Conservation (phyloP, 2,797 vertebrate genomes). For the Tadarida brasiliensis region DNA sequence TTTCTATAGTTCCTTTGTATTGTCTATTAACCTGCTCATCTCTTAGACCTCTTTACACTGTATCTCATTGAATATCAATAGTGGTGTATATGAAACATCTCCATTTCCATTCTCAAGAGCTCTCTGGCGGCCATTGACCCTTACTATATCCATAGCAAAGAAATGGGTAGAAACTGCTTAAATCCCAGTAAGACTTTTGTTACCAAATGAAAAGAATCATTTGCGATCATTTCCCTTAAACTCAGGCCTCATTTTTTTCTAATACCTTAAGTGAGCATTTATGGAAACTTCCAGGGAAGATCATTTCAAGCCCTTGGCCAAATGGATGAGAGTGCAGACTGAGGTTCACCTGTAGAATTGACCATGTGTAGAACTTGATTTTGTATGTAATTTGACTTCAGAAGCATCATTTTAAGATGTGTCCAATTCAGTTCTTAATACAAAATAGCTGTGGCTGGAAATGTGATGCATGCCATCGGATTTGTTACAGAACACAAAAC, state of each 20-base stretch:
- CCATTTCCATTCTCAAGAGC: conserved; percentile 75
- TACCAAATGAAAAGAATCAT: conserved; percentile 80
- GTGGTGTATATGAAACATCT: conserved; percentile 76
- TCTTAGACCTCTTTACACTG: conserved; percentile 74
- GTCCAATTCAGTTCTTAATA: conserved; percentile 16
- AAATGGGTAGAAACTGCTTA: conserved; percentile 69
- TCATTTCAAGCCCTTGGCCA: background rate
- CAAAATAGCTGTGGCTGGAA: background rate
- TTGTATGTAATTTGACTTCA: background rate
- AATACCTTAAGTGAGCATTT: background rate
- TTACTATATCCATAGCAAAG: conserved; percentile 78
- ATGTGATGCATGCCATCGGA: background rate
- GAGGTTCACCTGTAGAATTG: background rate
- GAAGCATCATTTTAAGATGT: background rate
- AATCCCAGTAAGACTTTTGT: conserved; percentile 77
- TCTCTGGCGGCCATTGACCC: conserved; percentile 79
- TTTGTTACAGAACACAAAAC: conserved; percentile 90
- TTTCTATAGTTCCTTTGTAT: conserved; percentile 77
- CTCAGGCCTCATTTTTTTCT: background rate
- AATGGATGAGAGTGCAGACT: background rate
- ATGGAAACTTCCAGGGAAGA: background rate
- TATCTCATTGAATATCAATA: conserved; percentile 79
- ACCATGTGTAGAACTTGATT: background rate
- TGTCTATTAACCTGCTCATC: conserved; percentile 58
- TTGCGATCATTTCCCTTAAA: conserved; percentile 71